Base-by-base conservation (phyloP, 2,888 invertebrate species). In the Drosophila merina region DNA sequence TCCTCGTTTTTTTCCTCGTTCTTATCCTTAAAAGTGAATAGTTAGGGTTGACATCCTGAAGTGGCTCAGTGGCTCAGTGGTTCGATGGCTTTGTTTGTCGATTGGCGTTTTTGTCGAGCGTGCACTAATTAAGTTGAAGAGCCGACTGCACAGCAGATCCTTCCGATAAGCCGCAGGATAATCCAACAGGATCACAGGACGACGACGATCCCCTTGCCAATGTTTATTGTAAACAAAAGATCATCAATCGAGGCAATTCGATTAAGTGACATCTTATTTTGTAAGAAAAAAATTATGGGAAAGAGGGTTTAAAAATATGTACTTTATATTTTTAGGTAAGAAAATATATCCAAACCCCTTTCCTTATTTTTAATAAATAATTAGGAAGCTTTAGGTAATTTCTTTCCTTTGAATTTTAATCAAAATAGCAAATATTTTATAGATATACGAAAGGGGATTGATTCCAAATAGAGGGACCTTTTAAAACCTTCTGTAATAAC, bases 21-120 rank as follows among this genome's bases (percentile, higher is more conserved):
- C 10, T 25, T 44, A 44, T 44, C 44, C 44, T 25, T 44, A 20
- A 4, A 42, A 12, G 42, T 52, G 38, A 28, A 14, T 30, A 30
- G 45, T 55, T 75, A 50, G 59, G 63, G 50, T 68, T 82, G 87
- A 86, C 81, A 86, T 82, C 81, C 87, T 82, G 67, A 76, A 82
- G 85, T 47, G 81, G 66, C 67, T 71, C 44, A 30, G 45, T 58
- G 28, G 20, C 12, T 10, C 31, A 25, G 40, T 38, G 30, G 38
- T 28, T 47, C 10, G 38, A 40, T 45, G 45, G 66, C 73, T 73
- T 76, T 76, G 66, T 76, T 73, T 14, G 44, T 33, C 52, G 44
- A 72, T 82, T 86, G 79, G 74, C 47, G 52, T 54, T 54, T 75
- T 80, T 69, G 77, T 74, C 74, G 72, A 84, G 72, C 83, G 88